These are phyloP conservation scores for Clepsis dumicolana DNA, from an alignment of 2,888 invertebrate genomes.

Conservation along the genomic window DNA sequence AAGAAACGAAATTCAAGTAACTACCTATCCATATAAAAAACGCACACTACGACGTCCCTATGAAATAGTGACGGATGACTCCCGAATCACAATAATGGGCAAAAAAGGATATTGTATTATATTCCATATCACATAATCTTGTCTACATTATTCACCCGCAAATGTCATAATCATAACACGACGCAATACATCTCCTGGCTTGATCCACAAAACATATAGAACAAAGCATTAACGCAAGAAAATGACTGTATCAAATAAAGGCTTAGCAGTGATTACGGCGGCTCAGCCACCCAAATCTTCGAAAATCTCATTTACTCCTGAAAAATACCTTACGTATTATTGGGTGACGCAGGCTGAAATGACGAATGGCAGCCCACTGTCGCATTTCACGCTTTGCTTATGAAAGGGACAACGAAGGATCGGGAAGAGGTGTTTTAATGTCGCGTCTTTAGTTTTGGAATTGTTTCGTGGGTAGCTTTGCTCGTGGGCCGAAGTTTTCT, in stretches of 20 bases:
- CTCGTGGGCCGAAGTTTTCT: neutral
- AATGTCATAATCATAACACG: slow-evolving; percentile 7
- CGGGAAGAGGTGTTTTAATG: slow-evolving; percentile 28
- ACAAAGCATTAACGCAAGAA: slow-evolving; percentile 2
- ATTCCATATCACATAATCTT: neutral
- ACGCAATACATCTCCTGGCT: neutral
- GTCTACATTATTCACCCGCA: neutral
- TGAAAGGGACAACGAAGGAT: slow-evolving; percentile 38
- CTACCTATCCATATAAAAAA: no score
- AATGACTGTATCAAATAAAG: slow-evolving; percentile 18
- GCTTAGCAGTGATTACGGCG: slow-evolving; percentile 18
- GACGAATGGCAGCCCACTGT: slow-evolving; percentile 34
- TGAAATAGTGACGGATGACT: no score
- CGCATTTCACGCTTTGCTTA: slow-evolving; percentile 41
- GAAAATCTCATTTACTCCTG: slow-evolving; percentile 33
- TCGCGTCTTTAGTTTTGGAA: neutral
- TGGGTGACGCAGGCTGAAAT: slow-evolving; percentile 19
- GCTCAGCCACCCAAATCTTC: slow-evolving; percentile 33
- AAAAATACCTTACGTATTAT: slow-evolving; percentile 38
- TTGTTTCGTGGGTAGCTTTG: neutral
- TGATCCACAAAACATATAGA: neutral
- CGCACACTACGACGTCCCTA: no score
- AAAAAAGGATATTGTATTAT: neutral
- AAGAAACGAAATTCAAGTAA: no score
- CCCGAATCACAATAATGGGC: neutral